Evolutionary conservation across 53 echinoderm and acorn worm species (phyloP).

Genomic region (Holothuria scabra): DNA sequence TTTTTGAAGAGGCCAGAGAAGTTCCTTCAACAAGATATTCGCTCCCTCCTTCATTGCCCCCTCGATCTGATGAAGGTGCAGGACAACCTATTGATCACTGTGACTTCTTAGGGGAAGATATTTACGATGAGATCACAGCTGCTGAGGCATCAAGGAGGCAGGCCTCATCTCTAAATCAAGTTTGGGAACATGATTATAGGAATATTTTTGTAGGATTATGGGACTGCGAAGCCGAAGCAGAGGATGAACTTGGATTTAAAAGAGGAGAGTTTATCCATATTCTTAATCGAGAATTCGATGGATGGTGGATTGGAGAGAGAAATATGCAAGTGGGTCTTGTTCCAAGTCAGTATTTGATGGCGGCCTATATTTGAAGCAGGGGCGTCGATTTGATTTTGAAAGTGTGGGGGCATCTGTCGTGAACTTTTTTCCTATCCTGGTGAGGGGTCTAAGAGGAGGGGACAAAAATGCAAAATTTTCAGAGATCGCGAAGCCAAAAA

Average conservation of each 20-base stretch:
- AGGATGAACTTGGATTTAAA: constrained; percentile 78
- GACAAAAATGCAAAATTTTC: no score
- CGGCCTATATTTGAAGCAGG: constrained; percentile 70
- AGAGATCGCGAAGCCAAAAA: no score
- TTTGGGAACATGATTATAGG: constrained; percentile 88
- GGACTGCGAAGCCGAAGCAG: constrained; percentile 77
- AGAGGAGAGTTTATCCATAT: constrained; percentile 93
- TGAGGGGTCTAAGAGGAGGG: no score
- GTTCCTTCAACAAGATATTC: no score
- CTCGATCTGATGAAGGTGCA: no score
- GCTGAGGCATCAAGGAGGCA: not conserved
- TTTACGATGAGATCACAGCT: not conserved
- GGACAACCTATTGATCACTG: no score
- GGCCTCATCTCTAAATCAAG: constrained; percentile 37
- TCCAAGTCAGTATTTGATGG: constrained; percentile 89
- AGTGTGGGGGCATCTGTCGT: no score
- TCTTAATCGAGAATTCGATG: constrained; percentile 81
- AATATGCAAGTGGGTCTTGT: constrained; percentile 86
- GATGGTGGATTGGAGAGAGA: constrained; percentile 96
- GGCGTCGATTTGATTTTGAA: no score
- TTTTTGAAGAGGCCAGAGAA: no score
- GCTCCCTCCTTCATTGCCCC: no score
- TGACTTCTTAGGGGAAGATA: not conserved
- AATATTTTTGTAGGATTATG: constrained; percentile 92
- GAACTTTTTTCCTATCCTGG: no score